phyloP scores from a whole-genome alignment of 2,113 vertebrate genomes.

The Oreochromis niloticus region DNA sequence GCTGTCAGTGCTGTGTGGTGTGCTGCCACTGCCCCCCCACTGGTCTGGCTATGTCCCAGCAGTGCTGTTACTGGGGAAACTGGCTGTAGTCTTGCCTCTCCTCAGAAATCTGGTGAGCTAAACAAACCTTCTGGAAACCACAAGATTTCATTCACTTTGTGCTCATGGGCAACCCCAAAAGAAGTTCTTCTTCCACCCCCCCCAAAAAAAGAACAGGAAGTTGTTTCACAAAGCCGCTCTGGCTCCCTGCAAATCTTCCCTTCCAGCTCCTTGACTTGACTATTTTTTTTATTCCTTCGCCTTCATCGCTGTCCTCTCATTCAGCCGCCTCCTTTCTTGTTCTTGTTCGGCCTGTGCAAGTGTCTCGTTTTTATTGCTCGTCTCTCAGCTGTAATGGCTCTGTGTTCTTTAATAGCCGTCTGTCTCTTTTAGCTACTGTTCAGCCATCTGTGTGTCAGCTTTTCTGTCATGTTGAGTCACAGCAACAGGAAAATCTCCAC shows the following conservation, averaged over 20 bases:
- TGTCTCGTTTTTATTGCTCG: constrained; percentile 10
- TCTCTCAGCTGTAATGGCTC: neutral
- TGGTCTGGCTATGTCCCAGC: constrained; percentile 25
- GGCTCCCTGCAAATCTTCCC: constrained; percentile 52
- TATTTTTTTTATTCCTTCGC: constrained; percentile 38
- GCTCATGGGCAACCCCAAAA: constrained; percentile 44
- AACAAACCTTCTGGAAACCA: constrained; percentile 56
- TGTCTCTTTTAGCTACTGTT: neutral
- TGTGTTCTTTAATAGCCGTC: neutral
- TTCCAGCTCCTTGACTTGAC: constrained; percentile 39
- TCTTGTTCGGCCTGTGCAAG: neutral
- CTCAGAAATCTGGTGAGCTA: constrained; percentile 45
- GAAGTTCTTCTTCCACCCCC: constrained; percentile 27
- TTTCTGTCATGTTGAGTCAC: neutral
- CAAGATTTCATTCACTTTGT: constrained; percentile 48
- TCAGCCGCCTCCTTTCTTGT: neutral
- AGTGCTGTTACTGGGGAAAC: constrained; percentile 67
- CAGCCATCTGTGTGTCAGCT: neutral
- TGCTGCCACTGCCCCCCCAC: constrained; percentile 25
- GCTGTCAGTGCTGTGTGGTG: constrained; percentile 17
- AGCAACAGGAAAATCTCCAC: neutral
- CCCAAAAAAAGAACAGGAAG: constrained; percentile 69
- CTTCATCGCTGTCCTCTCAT: constrained; percentile 14
- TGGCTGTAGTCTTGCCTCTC: constrained; percentile 43
- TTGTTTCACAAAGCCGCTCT: constrained; percentile 59